A percentile compares a stretch with the other conserved stretches of the same genome.
These are phyloP conservation scores for Climacteris rufus DNA, from an alignment of 2,113 vertebrate species.

Conservation along the genomic window DNA sequence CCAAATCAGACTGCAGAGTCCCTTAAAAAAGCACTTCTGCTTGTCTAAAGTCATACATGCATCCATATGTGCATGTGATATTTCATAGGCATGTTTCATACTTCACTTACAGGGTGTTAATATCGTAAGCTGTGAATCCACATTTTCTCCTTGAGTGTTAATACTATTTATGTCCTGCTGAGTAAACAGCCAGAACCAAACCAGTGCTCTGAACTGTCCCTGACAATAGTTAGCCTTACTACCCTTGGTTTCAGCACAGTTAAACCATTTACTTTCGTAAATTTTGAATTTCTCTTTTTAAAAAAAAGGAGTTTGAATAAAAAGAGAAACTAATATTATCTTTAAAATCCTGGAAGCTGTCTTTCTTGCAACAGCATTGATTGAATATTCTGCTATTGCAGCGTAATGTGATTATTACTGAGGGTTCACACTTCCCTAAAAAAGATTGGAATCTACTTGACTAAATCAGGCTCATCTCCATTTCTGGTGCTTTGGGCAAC, in stretches of 20 bases:
- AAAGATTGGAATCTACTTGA: background rate
- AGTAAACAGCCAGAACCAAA: conserved; percentile 21
- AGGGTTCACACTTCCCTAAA: background rate
- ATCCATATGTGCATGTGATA: background rate
- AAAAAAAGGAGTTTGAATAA: background rate
- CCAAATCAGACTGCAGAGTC: background rate
- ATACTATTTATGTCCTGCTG: conserved; percentile 63
- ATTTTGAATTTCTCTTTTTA: background rate
- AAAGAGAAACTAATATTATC: background rate
- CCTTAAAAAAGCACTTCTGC: background rate
- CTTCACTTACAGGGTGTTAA: conserved; percentile 53
- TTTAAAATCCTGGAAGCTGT: background rate
- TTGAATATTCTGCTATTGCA: background rate
- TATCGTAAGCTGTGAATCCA: conserved; percentile 41
- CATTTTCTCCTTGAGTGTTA: conserved; percentile 61
- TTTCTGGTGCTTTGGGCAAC: background rate
- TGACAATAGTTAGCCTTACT: background rate
- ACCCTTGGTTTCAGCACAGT: background rate
- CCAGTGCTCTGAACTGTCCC: background rate
- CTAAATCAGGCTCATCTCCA: background rate
- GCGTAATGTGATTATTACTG: background rate
- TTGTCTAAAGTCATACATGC: background rate
- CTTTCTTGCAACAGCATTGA: background rate
- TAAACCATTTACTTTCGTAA: background rate
- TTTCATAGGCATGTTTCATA: conserved; percentile 29